Evolutionary conservation across 2,113 vertebrate species (phyloP).

Genomic region (Struthio camelus): DNA sequence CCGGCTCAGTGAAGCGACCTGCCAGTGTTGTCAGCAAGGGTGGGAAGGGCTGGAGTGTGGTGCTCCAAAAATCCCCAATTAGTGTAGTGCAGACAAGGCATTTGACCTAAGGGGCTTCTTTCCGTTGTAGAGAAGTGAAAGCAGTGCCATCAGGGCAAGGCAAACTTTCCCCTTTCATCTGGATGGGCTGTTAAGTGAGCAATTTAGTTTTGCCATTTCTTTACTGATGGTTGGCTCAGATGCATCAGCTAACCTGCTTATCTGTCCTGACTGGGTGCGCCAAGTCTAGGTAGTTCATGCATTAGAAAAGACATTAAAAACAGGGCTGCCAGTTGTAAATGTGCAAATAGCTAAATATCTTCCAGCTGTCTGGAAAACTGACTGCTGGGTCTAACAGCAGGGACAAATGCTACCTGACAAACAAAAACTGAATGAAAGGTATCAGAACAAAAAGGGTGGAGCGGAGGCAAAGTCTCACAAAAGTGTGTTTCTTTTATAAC

Average conservation of each 20-base stretch:
- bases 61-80: neutral
- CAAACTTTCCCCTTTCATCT: slow-evolving; percentile 37
- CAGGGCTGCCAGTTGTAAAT: neutral
- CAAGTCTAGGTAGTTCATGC: neutral
- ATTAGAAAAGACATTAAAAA: slow-evolving; percentile 44
- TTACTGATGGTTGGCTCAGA: neutral
- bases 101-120: slow-evolving; percentile 3
- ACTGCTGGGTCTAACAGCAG: neutral
- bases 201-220: slow-evolving; percentile 9
- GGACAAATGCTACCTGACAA: neutral
- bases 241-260: slow-evolving; percentile 1
- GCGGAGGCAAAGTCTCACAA: neutral
- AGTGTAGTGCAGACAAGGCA: neutral
- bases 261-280: slow-evolving; percentile 8
- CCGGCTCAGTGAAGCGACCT: neutral
- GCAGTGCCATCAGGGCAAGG: neutral
- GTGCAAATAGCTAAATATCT: neutral
- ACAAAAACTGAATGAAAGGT: neutral
- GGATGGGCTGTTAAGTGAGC: slow-evolving; percentile 43
- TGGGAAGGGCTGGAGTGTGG: neutral
- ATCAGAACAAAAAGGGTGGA: neutral
- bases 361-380: neutral
- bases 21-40: neutral
- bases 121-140: neutral
- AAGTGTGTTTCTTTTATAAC: neutral